These are phyloP conservation scores for Bos taurus DNA, from an alignment of 2,113 vertebrate species.

Conservation along the genomic window DNA sequence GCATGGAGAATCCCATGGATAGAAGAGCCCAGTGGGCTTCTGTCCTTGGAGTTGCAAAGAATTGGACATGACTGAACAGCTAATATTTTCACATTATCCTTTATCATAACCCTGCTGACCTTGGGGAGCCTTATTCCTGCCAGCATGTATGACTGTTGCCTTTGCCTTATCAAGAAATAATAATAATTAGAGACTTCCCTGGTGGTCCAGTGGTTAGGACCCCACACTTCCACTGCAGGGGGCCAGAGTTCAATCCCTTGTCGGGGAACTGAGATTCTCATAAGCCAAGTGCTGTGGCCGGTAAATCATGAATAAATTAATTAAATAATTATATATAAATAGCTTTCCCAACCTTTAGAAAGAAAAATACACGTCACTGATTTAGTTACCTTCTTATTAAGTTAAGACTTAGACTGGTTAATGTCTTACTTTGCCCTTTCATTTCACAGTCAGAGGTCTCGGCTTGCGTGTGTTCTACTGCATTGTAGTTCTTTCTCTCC, in stretches of 20 bases:
- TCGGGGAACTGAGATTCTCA: not conserved
- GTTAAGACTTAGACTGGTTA: not conserved
- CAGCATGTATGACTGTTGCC: not conserved
- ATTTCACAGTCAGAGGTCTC: not conserved
- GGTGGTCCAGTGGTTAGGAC: not conserved
- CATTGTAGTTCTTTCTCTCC: not conserved
- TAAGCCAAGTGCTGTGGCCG: not conserved
- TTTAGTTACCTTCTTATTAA: not conserved
- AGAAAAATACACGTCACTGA: not conserved
- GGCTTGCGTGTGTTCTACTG: not conserved
- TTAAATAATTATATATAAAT: not conserved
- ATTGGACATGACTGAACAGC: not conserved
- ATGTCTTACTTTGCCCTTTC: not conserved
- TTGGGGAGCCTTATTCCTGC: not conserved
- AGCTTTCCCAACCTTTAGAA: not conserved
- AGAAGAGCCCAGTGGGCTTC: not conserved
- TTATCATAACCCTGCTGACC: not conserved
- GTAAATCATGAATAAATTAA: not conserved
- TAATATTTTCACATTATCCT: not conserved
- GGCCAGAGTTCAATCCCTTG: not conserved
- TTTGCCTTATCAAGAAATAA: not conserved
- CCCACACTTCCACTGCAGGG: not conserved
- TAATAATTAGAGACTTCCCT: not conserved
- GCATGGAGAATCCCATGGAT: not conserved
- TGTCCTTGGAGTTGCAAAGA: not conserved